These are phyloP conservation scores for Phalacrocorax aristotelis DNA, from an alignment of 2,113 vertebrate species.

Conservation along the genomic window DNA sequence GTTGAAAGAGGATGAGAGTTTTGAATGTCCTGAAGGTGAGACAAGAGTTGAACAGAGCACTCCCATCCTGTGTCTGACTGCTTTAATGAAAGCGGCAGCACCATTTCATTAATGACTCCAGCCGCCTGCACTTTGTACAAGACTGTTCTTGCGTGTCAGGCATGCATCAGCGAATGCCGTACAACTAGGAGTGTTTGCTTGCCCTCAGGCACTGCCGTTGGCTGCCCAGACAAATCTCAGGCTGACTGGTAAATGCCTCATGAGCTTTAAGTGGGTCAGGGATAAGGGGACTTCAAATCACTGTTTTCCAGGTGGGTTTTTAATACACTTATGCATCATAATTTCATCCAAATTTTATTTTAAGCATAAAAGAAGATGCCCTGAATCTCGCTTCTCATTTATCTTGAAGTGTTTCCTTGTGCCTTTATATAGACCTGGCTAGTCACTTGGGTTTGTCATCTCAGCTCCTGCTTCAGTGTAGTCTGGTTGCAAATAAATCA, in stretches of 20 bases:
- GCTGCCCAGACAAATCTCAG: neutral
- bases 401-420: neutral
- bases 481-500: neutral
- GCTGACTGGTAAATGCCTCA: neutral
- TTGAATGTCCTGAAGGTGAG: neutral
- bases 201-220: neutral
- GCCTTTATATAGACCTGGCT: neutral
- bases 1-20: neutral
- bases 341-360: conserved; percentile 17
- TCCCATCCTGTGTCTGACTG: neutral
- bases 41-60: neutral
- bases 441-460: neutral
- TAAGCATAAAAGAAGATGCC: neutral
- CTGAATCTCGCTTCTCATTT: neutral
- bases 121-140: neutral
- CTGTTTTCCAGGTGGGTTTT: neutral
- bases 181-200: neutral
- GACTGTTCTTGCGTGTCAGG: neutral
- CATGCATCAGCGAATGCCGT: neutral
- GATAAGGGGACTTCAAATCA: neutral
- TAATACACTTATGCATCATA: neutral
- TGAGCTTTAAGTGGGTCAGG: neutral
- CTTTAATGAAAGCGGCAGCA: neutral
- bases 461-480: neutral
- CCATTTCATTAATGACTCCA: neutral